phyloP scores from a whole-genome alignment of 2,797 vertebrate species.

The Serranus cabrilla region DNA sequence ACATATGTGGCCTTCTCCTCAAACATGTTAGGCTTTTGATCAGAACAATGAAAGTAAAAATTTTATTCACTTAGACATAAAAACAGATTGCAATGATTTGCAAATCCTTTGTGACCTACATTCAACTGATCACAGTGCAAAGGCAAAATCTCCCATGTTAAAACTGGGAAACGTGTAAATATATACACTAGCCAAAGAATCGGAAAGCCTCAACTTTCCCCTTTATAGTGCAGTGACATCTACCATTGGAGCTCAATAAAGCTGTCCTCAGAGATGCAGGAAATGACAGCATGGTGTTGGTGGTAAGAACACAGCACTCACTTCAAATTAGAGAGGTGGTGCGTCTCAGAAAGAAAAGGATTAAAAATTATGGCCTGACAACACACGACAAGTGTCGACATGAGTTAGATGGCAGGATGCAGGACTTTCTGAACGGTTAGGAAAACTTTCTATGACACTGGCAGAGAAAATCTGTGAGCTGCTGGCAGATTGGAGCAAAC shows the following conservation, averaged over 20 bases:
- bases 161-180: no score
- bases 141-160: no score
- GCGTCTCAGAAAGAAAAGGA: conserved; percentile 31
- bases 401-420: conserved; percentile 32
- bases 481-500: neutral
- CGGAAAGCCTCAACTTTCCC: neutral
- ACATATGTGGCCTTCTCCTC: no score
- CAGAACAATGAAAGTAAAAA: no score
- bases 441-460: conserved; percentile 25
- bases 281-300: conserved; percentile 43
- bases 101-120: no score
- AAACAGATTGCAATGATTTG: no score
- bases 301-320: conserved; percentile 36
- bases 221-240: neutral
- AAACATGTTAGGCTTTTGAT: no score
- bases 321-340: conserved; percentile 62
- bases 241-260: conserved; percentile 15
- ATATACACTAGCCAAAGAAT: neutral
- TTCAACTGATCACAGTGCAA: no score
- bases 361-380: conserved; percentile 62
- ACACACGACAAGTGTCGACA: conserved; percentile 25
- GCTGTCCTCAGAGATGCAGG: conserved; percentile 9
- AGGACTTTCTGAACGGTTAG: conserved; percentile 24
- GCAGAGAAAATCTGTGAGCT: conserved; percentile 10
- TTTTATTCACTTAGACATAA: no score